Percentiles rank a stretch among this genome's conserved stretches.
phyloP scores from a whole-genome alignment of 2,888 invertebrate species.

The Tetrapedia diversipes region DNA sequence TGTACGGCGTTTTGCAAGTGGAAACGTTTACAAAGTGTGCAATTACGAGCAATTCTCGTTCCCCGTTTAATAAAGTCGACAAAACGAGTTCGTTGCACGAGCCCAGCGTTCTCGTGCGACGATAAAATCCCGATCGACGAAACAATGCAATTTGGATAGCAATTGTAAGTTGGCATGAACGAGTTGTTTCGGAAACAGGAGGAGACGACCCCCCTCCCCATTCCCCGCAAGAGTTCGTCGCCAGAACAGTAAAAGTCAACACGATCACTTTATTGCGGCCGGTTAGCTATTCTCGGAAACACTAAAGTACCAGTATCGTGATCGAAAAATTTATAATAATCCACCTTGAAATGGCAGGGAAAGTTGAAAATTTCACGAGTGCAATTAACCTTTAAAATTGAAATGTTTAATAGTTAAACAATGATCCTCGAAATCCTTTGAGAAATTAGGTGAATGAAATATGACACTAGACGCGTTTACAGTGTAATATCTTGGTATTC shows the following conservation, averaged over 20 bases:
- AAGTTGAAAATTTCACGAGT: too few relatives aligned
- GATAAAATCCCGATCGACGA: slow-evolving; percentile 12
- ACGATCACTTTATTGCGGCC: background rate
- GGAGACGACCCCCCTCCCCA: too few relatives aligned
- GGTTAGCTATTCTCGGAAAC: slow-evolving; percentile 1
- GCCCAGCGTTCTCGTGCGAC: background rate
- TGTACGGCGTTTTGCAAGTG: background rate
- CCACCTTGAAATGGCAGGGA: too few relatives aligned
- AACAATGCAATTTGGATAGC: slow-evolving; percentile 11
- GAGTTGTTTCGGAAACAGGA: background rate
- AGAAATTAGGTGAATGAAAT: too few relatives aligned
- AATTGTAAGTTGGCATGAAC: slow-evolving; percentile 16
- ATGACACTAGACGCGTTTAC: too few relatives aligned
- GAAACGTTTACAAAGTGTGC: background rate
- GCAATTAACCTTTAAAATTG: too few relatives aligned
- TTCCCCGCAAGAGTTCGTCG: background rate
- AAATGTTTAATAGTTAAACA: too few relatives aligned
- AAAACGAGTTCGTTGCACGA: background rate
- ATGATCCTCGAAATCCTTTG: too few relatives aligned
- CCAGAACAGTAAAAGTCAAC: background rate
- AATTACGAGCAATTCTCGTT: slow-evolving; percentile 17
- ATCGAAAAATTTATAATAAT: too few relatives aligned
- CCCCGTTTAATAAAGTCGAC: slow-evolving; percentile 30
- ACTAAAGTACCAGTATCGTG: background rate
- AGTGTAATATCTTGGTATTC: too few relatives aligned